Evolutionary conservation across 2,797 vertebrate genomes (phyloP), one percentile per base, ranked within the genome.

Genomic region (Sebastiscus tertius): DNA sequence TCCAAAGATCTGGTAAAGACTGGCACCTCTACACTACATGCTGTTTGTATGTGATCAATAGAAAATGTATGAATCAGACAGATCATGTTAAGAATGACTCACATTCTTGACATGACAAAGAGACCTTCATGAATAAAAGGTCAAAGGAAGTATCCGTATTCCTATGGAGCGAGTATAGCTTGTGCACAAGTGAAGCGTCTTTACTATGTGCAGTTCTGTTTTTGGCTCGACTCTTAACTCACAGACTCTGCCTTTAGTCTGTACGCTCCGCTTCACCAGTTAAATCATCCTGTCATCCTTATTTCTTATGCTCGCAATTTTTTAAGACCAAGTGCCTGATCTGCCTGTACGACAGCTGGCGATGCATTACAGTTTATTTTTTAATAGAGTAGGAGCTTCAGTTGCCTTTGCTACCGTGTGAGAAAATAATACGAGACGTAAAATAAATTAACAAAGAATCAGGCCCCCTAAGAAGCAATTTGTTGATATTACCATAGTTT

Each of bases 211-310:
- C 42, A 26, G 61, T 64, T 72, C 72, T 59, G 27, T 64, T 79
- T 84, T 74, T 63, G 52, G 61, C 72, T 79, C 61, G 31, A 59
- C 67, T 77, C 29, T 62, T 62, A 68, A 75, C 72, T 80, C 70
- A 34, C 55, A 55, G 58, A 52, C 62, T 2, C 52, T 46, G 76
- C 71, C 52, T 60, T 77, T 56, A 54, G 69, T 87, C 22, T 72
- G 58, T 24, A 52, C 8, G 46, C 82, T 76, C 67, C 2, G 39
- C 77, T 84, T 84, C 77, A 75, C 71, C 55, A 66, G 60, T 80
- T 79, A 75, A 81, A 82, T 86, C 72, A 81, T 68, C 18, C 85
- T 69, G 77, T 81, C 78, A 75, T 68, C 56, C 60, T 81, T 52
- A 72, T 73, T 80, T 78, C 76, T 60, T 39, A 36, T 46, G 52